Base-by-base conservation (phyloP, 2,888 invertebrate genomes). In the Callosobruchus maculatus region DNA sequence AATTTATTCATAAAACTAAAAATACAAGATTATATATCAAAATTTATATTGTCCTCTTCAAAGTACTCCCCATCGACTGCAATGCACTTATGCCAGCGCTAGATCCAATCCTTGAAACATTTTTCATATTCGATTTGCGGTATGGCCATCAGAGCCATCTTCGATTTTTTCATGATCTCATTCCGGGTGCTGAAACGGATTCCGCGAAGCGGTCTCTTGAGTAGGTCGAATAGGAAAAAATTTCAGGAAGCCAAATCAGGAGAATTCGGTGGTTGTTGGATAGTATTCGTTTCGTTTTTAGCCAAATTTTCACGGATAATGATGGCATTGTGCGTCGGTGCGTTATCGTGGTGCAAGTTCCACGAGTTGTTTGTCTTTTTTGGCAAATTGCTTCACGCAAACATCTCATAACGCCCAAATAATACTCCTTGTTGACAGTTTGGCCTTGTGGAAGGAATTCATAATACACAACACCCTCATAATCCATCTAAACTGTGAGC, bases 401-500 rank as follows among this genome's bases (percentile, higher is more conserved):
- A 30, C 30, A 30, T 30, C 30, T 30, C 30, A 30, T 3, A 30
- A 30, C 30, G 9, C 30, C 30, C 30, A 30, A 30, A 9, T 30
- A 70, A 73, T n/a, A n/a, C n/a, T n/a, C n/a, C n/a, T n/a, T n/a
- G n/a, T n/a, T n/a, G n/a, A n/a, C n/a, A n/a, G n/a, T 76, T 66
- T 71, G 73, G 76, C 72, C 77, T 74, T 20, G 69, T 73, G 75
- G 72, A 67, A 77, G 68, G 70, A 77, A 76, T 49, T 77, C 76
- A 74, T 75, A 73, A 74, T 80, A 77, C 78, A 78, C 77, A 72
- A 74, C 70, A 72, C 74, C 76, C 70, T 74, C 70, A 70, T 73
- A 77, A 78, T 77, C 71, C 68, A 76, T 74, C 71, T 78, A 78
- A 68, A 74, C 71, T 70, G 75, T 78, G 71, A 78, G 71, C 74